Base-by-base conservation (phyloP, 2,888 invertebrate genomes). In the Sminthurides aquaticus region DNA sequence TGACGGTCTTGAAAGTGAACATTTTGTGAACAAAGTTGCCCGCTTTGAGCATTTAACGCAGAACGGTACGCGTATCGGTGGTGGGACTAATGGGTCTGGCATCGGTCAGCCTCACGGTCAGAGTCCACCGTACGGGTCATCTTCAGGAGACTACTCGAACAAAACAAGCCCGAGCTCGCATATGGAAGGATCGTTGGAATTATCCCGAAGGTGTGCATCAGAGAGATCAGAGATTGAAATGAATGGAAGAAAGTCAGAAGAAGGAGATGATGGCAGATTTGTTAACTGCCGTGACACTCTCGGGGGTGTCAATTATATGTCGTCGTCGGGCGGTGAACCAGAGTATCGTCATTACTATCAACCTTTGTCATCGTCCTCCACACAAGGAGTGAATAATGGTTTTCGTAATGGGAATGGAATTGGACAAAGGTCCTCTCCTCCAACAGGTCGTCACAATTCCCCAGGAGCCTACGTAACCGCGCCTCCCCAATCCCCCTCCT, bases 11-110 rank as follows among this genome's bases (percentile, higher is more conserved):
- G 84, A 85, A 74, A 81, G 83, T 68, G 77, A 78, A 61, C 83
- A 84, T 68, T 84, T 84, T 72, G 86, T 89, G 43, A 86, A 87
- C 56, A 90, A 89, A 81, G 85, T 89, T 1, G 88, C 88, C 0
- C 88, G 89, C 78, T 89, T 89, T 79, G 90, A 89, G 77, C 87
- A 86, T 77, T 83, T 89, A 70, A 86, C 89, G 11, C 1, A 85
- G 85, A 68, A 62, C 5, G 43, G 43, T 11, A 34, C 5, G 15
- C 8, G 5, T 34, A 5, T 34, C 8, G 15, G 15, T 15, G 43
- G 43, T 34, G 43, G 43, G 5, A n/a, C n/a, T n/a, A n/a, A n/a
- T n/a, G n/a, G n/a, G n/a, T n/a, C n/a, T n/a, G n/a, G n/a, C n/a
- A n/a, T n/a, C n/a, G n/a, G n/a, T n/a, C n/a, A n/a, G n/a, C n/a